Evolutionary conservation across 2,113 vertebrate species (phyloP).

Genomic region (Burhinus oedicnemus): DNA sequence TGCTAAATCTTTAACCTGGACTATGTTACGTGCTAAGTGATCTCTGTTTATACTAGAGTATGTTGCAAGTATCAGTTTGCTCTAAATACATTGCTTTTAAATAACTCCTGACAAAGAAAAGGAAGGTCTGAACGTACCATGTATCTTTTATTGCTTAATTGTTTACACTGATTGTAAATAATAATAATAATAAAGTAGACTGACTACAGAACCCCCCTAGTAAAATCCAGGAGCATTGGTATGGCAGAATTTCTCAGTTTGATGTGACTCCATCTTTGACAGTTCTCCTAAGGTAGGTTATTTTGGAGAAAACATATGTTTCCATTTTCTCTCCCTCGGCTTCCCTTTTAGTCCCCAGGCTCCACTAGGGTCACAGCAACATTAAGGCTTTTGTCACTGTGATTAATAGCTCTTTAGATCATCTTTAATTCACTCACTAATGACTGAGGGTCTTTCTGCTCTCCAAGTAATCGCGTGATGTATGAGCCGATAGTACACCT

Average conservation of each 20-base stretch:
- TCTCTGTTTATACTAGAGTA: not conserved
- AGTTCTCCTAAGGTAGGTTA: slow-evolving; percentile 96
- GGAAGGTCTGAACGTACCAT: not conserved
- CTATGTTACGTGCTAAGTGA: not conserved
- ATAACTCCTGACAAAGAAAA: slow-evolving; percentile 31
- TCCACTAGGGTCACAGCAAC: slow-evolving; percentile 94
- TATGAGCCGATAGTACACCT: slow-evolving; percentile 97
- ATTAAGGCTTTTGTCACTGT: slow-evolving; percentile 99
- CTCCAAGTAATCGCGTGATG: slow-evolving; percentile 98
- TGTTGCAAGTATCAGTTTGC: not conserved
- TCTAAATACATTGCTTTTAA: slow-evolving; percentile 7
- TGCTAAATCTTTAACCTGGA: not conserved
- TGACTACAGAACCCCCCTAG: slow-evolving; percentile 42
- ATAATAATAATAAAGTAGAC: not conserved
- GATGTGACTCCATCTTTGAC: slow-evolving; percentile 82
- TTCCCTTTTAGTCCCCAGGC: slow-evolving; percentile 90
- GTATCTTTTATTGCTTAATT: slow-evolving; percentile 23
- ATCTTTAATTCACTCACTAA: slow-evolving; percentile 99
- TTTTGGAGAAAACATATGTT: slow-evolving; percentile 99
- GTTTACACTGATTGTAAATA: slow-evolving; percentile 36
- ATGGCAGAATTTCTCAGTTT: slow-evolving; percentile 79
- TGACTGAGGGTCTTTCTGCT: slow-evolving; percentile 96
- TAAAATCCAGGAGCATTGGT: slow-evolving; percentile 60
- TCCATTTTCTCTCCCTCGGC: slow-evolving; percentile 93
- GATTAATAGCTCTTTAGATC: slow-evolving; percentile 99